These are phyloP conservation scores for Trichogramma pretiosum DNA, from an alignment of 1,140 invertebrate genomes.

Conservation along the genomic window DNA sequence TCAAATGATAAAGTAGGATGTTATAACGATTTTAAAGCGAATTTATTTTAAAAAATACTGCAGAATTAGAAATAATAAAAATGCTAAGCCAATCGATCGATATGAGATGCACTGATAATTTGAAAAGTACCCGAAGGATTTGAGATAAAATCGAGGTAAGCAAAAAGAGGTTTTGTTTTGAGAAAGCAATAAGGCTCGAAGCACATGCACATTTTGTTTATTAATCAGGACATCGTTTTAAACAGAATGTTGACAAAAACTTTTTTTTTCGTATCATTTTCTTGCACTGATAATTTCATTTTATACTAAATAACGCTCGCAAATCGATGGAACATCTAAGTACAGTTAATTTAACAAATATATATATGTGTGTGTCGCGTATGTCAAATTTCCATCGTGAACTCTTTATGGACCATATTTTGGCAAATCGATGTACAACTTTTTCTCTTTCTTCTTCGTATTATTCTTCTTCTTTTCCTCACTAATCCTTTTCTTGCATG, in stretches of 20 bases:
- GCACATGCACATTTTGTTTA: constrained; percentile 49
- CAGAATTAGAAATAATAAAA: neutral
- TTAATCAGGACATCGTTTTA: constrained; percentile 44
- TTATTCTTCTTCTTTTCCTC: neutral
- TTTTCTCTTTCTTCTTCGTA: too few species aligned
- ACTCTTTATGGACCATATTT: neutral
- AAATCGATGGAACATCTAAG: too few species aligned
- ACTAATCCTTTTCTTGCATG: constrained; percentile 3
- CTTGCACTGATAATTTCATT: neutral
- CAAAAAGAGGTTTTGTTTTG: constrained; percentile 28
- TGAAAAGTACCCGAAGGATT: neutral
- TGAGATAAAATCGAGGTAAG: constrained; percentile 22
- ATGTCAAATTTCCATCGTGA: too few species aligned
- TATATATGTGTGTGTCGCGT: too few species aligned
- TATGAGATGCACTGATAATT: too few species aligned
- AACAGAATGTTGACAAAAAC: constrained; percentile 36
- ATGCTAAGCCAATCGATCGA: too few species aligned
- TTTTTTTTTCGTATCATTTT: neutral
- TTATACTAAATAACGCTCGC: too few species aligned
- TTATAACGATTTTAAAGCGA: neutral
- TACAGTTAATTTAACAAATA: too few species aligned
- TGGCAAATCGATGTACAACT: too few species aligned
- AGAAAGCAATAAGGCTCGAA: constrained; percentile 42
- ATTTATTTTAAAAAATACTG: neutral
- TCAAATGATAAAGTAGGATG: neutral